Evolutionary conservation across 2,888 invertebrate genomes (phyloP), one percentile per base, ranked within the genome.

Genomic region (Sympetrum striolatum): DNA sequence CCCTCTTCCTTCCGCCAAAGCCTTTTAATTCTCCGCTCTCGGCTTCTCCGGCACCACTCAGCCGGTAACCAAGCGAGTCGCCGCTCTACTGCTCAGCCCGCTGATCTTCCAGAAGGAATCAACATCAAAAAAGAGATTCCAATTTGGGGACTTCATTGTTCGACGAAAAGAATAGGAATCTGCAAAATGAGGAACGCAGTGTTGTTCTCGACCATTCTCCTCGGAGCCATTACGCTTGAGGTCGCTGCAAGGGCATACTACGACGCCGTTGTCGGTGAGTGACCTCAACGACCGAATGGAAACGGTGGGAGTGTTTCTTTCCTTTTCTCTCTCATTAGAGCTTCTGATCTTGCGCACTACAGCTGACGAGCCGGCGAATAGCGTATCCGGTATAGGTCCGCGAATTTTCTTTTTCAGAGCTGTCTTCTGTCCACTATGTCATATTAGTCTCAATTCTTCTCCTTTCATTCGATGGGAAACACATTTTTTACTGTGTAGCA

Each of bases 231-330:
- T n/a, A 58, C 37, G 12, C 64, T 86, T 35, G 86, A 86, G 86
- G 86, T 86, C 86, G 86, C 86, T 60, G 86, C 86, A 60, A 60
- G 86, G 86, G 86, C 86, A 37, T 86, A 86, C 86, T 86, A 86
- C 60, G 86, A 86, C 86, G 86, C 86, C 60, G 86, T 86, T 10
- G 86, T 86, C 64, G 86, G 86, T 86, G 86, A 86, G 86, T 86
- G 86, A 86, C 86, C 86, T 86, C 86, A 86, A 86, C 86, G 86
- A 37, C 60, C 86, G 60, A 53, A 82, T 82, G 35, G 10, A 35
- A 82, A 82, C 31, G 58, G 53, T 35, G 58, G 58, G 58, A 35
- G 53, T 53, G 25, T 82, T 44, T 8, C 58, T 35, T 35, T 10
- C 25, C 82, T 53, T 53, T 31, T 53, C 31, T 53, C 35, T 14